A percentile compares a stretch with the other conserved stretches of the same genome.
These are phyloP conservation scores for Periophthalmus modestus DNA, from an alignment of 2,113 vertebrate genomes.

Conservation along the genomic window DNA sequence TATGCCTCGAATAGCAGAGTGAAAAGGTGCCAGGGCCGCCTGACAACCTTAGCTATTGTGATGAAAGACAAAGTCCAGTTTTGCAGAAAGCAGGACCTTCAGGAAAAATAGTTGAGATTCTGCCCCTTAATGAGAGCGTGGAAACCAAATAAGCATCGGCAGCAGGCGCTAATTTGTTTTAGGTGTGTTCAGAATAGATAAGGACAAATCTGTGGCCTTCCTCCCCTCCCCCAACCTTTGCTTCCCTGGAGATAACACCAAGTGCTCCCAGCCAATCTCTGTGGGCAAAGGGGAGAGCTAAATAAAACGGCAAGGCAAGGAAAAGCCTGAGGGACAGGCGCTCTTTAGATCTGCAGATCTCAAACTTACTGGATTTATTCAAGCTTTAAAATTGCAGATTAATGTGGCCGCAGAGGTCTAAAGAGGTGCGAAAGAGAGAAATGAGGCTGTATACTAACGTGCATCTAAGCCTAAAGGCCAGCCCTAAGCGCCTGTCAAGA, in stretches of 20 bases:
- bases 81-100: slow-evolving; percentile 72
- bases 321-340: slow-evolving; percentile 68
- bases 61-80: slow-evolving; percentile 66
- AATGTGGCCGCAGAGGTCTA: slow-evolving; percentile 71
- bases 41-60: slow-evolving; percentile 68
- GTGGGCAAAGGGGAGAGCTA: slow-evolving; percentile 54
- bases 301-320: slow-evolving; percentile 30
- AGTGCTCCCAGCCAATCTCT: slow-evolving; percentile 77
- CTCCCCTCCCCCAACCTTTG: slow-evolving; percentile 72
- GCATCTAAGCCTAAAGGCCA: slow-evolving; percentile 75
- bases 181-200: slow-evolving; percentile 83
- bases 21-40: slow-evolving; percentile 64
- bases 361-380: slow-evolving; percentile 78
- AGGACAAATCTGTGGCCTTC: slow-evolving; percentile 78
- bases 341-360: slow-evolving; percentile 75
- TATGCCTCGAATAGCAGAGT: slow-evolving; percentile 67
- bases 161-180: slow-evolving; percentile 82
- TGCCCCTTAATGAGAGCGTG: slow-evolving; percentile 73
- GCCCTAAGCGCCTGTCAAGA: slow-evolving; percentile 80
- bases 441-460: slow-evolving; percentile 31
- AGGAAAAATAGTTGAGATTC: slow-evolving; percentile 71
- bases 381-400: slow-evolving; percentile 79
- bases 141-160: slow-evolving; percentile 69
- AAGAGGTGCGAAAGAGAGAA: slow-evolving; percentile 42
- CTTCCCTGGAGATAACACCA: slow-evolving; percentile 78